phyloP scores from a whole-genome alignment of 2,888 invertebrate species.

The Agonopterix heracliana region DNA sequence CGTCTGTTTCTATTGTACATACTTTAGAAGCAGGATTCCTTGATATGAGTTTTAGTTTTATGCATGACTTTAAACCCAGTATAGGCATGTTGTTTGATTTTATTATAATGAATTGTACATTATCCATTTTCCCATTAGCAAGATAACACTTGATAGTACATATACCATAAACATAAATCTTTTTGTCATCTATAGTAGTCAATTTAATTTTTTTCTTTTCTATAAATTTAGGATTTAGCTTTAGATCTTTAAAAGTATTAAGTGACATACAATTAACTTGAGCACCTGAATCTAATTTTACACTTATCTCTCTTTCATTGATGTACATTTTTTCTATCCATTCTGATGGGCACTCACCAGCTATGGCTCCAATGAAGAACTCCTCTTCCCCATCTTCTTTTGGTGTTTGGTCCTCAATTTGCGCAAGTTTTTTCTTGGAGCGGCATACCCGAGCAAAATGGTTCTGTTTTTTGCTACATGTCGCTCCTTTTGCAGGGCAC shows the following conservation, averaged over 20 bases:
- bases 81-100: neutral
- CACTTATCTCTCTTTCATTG: neutral
- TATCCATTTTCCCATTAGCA: neutral
- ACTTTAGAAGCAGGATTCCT: neutral
- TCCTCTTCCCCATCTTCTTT: neutral
- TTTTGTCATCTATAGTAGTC: constrained; percentile 2
- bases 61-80: neutral
- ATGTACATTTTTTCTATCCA: neutral
- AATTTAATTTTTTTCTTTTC: neutral
- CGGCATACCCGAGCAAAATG: neutral
- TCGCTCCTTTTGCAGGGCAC: neutral
- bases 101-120: neutral
- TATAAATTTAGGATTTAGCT: constrained; percentile 1
- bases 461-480: neutral
- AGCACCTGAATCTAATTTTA: constrained; percentile 5
- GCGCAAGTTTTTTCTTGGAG: neutral
- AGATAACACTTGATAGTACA: neutral
- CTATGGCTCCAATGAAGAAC: neutral
- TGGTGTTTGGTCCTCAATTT: neutral
- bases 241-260: constrained; percentile 1
- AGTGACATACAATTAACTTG: constrained; percentile 3
- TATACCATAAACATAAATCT: neutral
- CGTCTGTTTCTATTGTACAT: neutral
- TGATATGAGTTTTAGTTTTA: neutral
- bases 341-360: neutral